Conservation (phyloP, 1,140 invertebrate species). For the Mesaphorura yosii region DNA sequence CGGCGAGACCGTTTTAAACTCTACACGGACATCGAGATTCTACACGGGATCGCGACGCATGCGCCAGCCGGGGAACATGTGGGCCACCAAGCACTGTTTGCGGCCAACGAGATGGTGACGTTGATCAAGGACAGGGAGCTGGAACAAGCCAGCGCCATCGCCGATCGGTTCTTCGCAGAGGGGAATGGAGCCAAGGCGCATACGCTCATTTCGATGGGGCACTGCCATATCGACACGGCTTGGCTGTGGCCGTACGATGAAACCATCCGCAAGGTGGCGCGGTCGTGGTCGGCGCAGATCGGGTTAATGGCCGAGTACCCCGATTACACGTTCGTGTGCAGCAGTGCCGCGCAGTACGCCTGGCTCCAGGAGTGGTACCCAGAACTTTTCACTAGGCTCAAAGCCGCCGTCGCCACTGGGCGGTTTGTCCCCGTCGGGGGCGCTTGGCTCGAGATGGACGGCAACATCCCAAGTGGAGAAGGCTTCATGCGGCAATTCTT, state of each 20-base stretch:
- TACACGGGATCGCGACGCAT: constrained; percentile 37
- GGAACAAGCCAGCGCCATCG: constrained; percentile 37
- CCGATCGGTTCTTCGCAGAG: constrained; percentile 38
- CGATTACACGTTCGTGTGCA: constrained; percentile 42
- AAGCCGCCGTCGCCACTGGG: constrained; percentile 36
- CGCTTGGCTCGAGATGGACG: constrained; percentile 49
- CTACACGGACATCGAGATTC: constrained; percentile 39
- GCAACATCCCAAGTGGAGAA: constrained; percentile 44
- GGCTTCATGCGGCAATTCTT: constrained; percentile 46
- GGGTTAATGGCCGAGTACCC: constrained; percentile 43
- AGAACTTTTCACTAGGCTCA: constrained; percentile 38
- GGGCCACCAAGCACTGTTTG: constrained; percentile 42
- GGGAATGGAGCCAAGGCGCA: constrained; percentile 41
- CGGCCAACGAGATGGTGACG: constrained; percentile 44
- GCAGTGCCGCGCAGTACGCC: constrained; percentile 45
- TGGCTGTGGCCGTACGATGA: constrained; percentile 47
- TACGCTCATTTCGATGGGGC: constrained; percentile 41
- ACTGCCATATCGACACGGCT: constrained; percentile 44
- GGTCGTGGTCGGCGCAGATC: constrained; percentile 42
- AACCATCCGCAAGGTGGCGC: constrained; percentile 45
- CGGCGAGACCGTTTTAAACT: constrained; percentile 38
- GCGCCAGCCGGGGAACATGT: too few relatives aligned
- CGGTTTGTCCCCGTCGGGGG: constrained; percentile 44
- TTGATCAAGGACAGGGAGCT: too few relatives aligned
- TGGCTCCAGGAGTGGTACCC: constrained; percentile 46